A percentile compares a stretch with the other conserved stretches of the same genome.
Conservation (phyloP, 2,113 vertebrate species). For the Equus quagga region DNA sequence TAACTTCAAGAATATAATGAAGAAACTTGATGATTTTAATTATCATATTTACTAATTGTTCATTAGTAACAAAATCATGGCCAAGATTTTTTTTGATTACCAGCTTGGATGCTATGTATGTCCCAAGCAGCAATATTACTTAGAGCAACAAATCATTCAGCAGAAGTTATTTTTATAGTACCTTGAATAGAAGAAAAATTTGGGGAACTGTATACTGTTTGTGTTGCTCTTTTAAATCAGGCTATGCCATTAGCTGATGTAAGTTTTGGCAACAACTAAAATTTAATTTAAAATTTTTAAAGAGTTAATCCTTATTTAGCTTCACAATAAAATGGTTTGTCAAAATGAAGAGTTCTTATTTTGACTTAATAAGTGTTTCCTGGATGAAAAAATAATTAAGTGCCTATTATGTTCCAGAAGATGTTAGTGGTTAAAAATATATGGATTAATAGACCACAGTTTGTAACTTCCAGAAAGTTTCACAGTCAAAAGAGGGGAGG, state of each 20-base stretch:
- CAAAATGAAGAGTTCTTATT: not conserved
- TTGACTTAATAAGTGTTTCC: not conserved
- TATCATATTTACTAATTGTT: not conserved
- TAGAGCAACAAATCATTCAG: not conserved
- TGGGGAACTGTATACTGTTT: not conserved
- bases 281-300: not conserved
- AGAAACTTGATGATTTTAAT: not conserved
- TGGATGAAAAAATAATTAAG: not conserved
- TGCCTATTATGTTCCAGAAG: not conserved
- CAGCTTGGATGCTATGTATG: not conserved
- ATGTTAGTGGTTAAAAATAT: not conserved
- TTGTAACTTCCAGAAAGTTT: conserved; percentile 4
- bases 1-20: not conserved
- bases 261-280: not conserved
- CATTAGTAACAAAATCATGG: not conserved
- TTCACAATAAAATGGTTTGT: not conserved
- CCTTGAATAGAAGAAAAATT: not conserved
- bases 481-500: not conserved
- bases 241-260: not conserved
- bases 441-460: not conserved
- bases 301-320: not conserved
- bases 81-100: not conserved
- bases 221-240: not conserved
- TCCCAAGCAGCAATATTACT: not conserved
- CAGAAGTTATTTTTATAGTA: not conserved